phyloP scores from a whole-genome alignment of 1,140 invertebrate species.

The Penaeus chinensis region DNA sequence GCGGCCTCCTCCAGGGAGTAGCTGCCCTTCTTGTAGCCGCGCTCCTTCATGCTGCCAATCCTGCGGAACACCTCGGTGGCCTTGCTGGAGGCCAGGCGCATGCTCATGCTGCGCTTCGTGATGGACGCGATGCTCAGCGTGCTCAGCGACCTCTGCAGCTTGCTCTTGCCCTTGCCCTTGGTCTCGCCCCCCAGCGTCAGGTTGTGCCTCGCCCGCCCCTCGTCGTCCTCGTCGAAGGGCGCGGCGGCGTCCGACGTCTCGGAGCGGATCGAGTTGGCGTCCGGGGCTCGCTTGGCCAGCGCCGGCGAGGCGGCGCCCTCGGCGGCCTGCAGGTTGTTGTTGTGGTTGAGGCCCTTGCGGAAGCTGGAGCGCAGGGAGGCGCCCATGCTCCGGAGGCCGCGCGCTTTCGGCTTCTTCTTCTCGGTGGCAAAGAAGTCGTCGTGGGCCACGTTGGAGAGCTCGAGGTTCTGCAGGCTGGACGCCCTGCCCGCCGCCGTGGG shows the following conservation, averaged over 20 bases:
- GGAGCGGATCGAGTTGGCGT: constrained; percentile 6
- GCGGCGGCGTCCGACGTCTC: not conserved
- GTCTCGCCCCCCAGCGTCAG: not conserved
- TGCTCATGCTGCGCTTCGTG: constrained; percentile 23
- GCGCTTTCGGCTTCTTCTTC: constrained; percentile 18
- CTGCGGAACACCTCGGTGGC: constrained; percentile 33
- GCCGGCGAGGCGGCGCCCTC: constrained; percentile 2
- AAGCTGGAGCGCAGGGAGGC: constrained; percentile 29
- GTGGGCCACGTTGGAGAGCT: constrained; percentile 7
- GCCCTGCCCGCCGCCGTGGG: constrained; percentile 16
- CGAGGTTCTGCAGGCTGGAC: constrained; percentile 39
- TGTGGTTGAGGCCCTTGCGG: constrained; percentile 12
- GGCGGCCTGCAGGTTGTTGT: not conserved
- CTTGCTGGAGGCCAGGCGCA: constrained; percentile 28
- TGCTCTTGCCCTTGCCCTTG: not conserved
- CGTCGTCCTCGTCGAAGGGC: constrained; percentile 18
- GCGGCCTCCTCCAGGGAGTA: too few relatives aligned
- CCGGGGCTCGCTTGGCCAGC: not conserved
- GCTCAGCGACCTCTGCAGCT: constrained; percentile 39
- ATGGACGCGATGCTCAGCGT: constrained; percentile 39
- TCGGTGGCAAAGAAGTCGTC: too few relatives aligned
- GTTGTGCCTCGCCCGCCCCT: not conserved
- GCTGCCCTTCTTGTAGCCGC: not conserved
- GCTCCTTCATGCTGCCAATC: constrained; percentile 4
- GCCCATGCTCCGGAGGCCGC: not conserved